Evolutionary conservation across 2,113 vertebrate genomes (phyloP), one percentile per base, ranked within the genome.

Genomic region (Setophaga kirtlandii): DNA sequence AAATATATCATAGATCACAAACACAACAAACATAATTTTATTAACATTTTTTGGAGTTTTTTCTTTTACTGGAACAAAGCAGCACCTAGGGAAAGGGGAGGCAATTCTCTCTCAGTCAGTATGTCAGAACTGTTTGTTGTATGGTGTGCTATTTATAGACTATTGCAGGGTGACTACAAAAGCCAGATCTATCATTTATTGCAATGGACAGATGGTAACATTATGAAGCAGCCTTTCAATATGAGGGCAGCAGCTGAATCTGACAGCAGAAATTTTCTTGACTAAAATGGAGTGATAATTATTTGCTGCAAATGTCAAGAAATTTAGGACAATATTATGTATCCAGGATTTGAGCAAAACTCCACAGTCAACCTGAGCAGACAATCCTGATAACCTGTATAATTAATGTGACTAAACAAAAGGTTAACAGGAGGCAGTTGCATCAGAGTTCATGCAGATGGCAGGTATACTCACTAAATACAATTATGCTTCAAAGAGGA

Each of bases 191-290:
- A 8, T 49, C 42, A 59, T 95, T 75, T 37, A 75, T 52, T 87
- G 28, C 21, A n/a, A 10, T 20, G 33, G 47, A 55, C 33, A 75
- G 39, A 68, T 31, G 25, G 60, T 35, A 87, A 42, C 50, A 39
- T 63, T 77, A 59, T 30, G 67, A 83, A 87, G 44, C 16, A 67
- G 24, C 12, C 22, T 79, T 84, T 82, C 58, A 60, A 46, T 42
- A 27, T 20, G 49, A 91, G 35, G 24, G 12, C 44, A 64, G 37
- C 3, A 9, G 19, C 13, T 79, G 58, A 81, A 63, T 60, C 23
- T 76, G 70, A 92, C 67, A 79, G 58, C 44, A 85, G 69, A 82
- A 75, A 85, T 90, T 87, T 85, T 60, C 56, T 50, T 64, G 27
- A 68, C 35, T 91, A 24, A 87, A 73, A 91, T 11, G 5, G 30